Evolutionary conservation across 2,113 vertebrate genomes (phyloP).

Genomic region (Enhydra lutris): DNA sequence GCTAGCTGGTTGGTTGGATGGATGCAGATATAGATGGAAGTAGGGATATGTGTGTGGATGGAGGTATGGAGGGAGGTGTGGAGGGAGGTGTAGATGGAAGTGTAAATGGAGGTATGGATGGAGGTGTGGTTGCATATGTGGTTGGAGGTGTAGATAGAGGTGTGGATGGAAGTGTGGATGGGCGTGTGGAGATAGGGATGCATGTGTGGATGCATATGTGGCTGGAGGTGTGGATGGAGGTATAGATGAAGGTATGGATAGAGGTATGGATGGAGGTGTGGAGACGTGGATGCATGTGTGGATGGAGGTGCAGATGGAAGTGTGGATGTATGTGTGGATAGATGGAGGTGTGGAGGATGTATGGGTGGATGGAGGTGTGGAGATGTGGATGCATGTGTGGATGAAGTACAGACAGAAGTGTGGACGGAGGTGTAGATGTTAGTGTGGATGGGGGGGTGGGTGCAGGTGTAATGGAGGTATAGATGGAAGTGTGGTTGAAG

Average conservation of each 20-base stretch:
- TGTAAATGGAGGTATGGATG: not conserved
- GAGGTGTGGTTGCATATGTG: not conserved
- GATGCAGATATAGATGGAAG: not conserved
- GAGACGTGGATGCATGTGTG: too few species aligned
- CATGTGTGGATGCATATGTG: rapidly evolving
- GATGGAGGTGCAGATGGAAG: too few species aligned
- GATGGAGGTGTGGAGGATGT: too few species aligned
- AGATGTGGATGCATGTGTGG: too few species aligned
- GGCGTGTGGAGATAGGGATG: rapidly evolving
- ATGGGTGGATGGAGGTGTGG: too few species aligned
- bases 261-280: too few species aligned
- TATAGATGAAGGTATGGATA: too few species aligned
- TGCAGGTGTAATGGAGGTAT: not conserved
- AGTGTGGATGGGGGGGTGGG: not conserved
- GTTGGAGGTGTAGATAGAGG: not conserved
- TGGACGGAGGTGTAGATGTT: too few species aligned
- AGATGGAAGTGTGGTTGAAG: rapidly evolving
- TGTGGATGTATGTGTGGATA: too few species aligned
- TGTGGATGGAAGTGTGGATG: not conserved
- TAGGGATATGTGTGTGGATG: rapidly evolving
- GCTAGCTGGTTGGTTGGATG: rapidly evolving
- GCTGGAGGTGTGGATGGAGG: rapidly evolving
- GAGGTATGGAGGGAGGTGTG: too few species aligned
- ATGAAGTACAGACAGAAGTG: too few species aligned
- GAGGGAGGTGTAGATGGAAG: too few species aligned